Percentiles rank a stretch among this genome's conserved stretches.
phyloP scores from a whole-genome alignment of 37 sponge, comb jelly and placozoan genomes.

The Geodia barretti region DNA sequence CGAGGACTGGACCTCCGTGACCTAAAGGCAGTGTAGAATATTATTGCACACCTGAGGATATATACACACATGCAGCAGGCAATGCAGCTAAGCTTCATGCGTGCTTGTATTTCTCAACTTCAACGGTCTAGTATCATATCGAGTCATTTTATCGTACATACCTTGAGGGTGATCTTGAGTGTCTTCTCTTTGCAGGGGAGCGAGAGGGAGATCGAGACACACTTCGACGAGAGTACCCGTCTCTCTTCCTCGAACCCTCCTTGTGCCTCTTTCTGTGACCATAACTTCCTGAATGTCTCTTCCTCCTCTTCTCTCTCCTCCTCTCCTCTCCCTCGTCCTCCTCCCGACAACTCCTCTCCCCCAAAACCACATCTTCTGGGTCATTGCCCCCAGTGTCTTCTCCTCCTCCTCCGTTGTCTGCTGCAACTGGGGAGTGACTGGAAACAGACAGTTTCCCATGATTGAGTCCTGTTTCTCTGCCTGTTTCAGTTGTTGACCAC shows the following conservation, averaged over 20 bases:
- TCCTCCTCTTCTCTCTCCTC: not conserved
- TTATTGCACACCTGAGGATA: too few species aligned
- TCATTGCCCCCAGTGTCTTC: too few species aligned
- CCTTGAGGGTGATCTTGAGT: not conserved
- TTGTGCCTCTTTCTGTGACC: not conserved
- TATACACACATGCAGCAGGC: too few species aligned
- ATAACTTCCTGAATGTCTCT: not conserved
- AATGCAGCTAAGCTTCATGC: too few species aligned
- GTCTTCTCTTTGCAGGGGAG: not conserved
- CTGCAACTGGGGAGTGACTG: too few species aligned
- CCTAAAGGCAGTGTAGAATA: not conserved
- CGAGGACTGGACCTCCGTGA: not conserved
- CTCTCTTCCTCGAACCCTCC: not conserved
- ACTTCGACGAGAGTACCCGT: not conserved
- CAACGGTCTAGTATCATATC: too few species aligned
- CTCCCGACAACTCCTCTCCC: not conserved
- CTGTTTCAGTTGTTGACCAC: too few species aligned
- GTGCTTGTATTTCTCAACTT: too few species aligned
- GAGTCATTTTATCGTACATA: not conserved
- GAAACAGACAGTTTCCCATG: too few species aligned
- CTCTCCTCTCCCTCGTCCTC: not conserved
- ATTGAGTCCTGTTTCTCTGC: too few species aligned
- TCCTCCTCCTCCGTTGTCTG: too few species aligned
- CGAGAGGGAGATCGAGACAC: not conserved
- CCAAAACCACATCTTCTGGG: slow-evolving; percentile 3